Percentiles rank a stretch among this genome's conserved stretches.
These are phyloP conservation scores for Poecilia wingei DNA, from an alignment of 2,797 vertebrate genomes.

Conservation along the genomic window DNA sequence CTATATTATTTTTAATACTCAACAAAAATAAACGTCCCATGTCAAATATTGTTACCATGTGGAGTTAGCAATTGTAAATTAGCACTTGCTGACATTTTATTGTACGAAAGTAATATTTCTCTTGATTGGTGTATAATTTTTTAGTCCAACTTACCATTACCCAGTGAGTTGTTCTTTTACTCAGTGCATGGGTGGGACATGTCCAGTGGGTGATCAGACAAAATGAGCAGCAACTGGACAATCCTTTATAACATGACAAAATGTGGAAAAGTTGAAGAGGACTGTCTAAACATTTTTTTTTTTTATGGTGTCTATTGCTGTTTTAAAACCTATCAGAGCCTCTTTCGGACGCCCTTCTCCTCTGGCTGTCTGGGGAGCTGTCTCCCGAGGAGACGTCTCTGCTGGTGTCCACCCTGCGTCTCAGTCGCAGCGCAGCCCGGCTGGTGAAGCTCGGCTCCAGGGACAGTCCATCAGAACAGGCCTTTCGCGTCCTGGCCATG, in stretches of 20 bases:
- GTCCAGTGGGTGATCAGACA: too few species aligned
- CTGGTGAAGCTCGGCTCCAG: conserved; percentile 84
- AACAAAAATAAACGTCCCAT: too few species aligned
- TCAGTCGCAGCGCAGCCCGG: conserved; percentile 82
- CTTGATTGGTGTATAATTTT: too few species aligned
- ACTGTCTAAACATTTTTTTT: background rate
- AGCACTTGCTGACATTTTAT: too few species aligned
- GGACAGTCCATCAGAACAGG: conserved; percentile 78
- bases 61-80: too few species aligned
- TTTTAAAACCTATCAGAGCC: conserved; percentile 64
- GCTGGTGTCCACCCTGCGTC: conserved; percentile 75
- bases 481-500: conserved; percentile 84
- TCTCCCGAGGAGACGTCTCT: conserved; percentile 80
- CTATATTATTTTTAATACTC: too few species aligned
- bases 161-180: too few species aligned
- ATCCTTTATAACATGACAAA: background rate
- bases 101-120: too few species aligned
- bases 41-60: too few species aligned
- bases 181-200: too few species aligned
- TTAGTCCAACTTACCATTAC: too few species aligned
- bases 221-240: too few species aligned
- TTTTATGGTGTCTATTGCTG: background rate
- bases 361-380: conserved; percentile 87
- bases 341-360: conserved; percentile 81
- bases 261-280: background rate